Percentiles rank a stretch among this genome's conserved stretches.
Evolutionary conservation across 2,888 invertebrate genomes (phyloP).

Genomic region (Acanthopleura granulata): DNA sequence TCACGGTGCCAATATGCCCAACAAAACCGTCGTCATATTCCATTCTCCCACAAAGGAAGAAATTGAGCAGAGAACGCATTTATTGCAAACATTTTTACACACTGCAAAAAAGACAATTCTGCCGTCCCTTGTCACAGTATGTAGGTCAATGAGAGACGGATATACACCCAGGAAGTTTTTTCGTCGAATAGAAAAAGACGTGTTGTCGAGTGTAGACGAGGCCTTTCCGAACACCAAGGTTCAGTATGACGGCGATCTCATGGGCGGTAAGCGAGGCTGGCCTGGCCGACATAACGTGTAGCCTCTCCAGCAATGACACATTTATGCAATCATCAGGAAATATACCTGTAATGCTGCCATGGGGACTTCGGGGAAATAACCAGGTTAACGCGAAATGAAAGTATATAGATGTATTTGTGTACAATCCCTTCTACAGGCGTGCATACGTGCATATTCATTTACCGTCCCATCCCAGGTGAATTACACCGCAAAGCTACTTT

Average conservation of each 20-base stretch:
- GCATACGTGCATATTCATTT: too few relatives aligned
- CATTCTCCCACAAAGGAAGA: slow-evolving; percentile 41
- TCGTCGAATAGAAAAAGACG: slow-evolving; percentile 45
- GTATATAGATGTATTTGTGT: too few relatives aligned
- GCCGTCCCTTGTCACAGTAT: slow-evolving; percentile 49
- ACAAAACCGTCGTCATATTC: slow-evolving; percentile 38
- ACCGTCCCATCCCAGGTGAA: too few relatives aligned
- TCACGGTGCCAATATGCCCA: slow-evolving; percentile 47
- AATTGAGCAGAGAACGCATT: slow-evolving; percentile 31
- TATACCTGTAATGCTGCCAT: too few relatives aligned
- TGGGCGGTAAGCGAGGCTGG: slow-evolving; percentile 58
- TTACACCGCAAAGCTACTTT: too few relatives aligned
- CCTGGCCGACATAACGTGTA: slow-evolving; percentile 24
- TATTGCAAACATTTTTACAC: slow-evolving; percentile 35
- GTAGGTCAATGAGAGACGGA: slow-evolving; percentile 61
- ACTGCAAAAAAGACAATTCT: slow-evolving; percentile 27
- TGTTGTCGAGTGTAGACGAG: slow-evolving; percentile 36
- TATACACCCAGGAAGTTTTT: slow-evolving; percentile 56
- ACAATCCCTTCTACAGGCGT: too few relatives aligned
- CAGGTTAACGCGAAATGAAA: too few relatives aligned
- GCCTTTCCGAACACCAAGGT: slow-evolving; percentile 35
- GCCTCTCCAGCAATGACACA: too few relatives aligned
- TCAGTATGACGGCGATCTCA: slow-evolving; percentile 50
- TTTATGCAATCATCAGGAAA: too few relatives aligned
- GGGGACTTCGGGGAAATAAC: too few relatives aligned